Percentiles rank a stretch among this genome's conserved stretches.
Evolutionary conservation across 92 coral and sea anemone species (phyloP).

Genomic region (Heliopora coerulea): DNA sequence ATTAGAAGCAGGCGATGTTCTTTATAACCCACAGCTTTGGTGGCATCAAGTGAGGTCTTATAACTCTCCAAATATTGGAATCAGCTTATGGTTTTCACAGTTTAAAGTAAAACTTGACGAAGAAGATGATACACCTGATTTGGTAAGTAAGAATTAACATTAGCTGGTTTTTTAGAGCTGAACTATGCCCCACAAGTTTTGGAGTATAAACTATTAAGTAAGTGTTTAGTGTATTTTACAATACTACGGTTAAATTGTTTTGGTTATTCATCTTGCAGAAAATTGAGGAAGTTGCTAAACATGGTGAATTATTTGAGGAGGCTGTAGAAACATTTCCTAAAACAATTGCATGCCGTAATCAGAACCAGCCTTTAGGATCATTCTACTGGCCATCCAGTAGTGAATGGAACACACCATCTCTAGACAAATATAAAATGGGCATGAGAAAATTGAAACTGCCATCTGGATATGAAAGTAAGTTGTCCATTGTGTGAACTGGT

Average conservation of each 20-base stretch:
- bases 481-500: background rate
- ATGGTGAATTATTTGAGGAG: slow-evolving; percentile 58
- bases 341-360: slow-evolving; percentile 82
- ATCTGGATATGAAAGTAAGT: slow-evolving; percentile 86
- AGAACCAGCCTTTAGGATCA: slow-evolving; percentile 79
- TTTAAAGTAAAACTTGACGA: slow-evolving; percentile 56
- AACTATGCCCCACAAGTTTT: too few relatives aligned
- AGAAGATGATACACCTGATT: background rate
- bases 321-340: slow-evolving; percentile 68
- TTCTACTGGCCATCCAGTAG: slow-evolving; percentile 62
- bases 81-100: slow-evolving; percentile 88
- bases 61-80: slow-evolving; percentile 92
- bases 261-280: slow-evolving; percentile 6
- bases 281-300: slow-evolving; percentile 54
- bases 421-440: slow-evolving; percentile 48
- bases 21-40: slow-evolving; percentile 93
- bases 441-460: slow-evolving; percentile 53
- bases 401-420: slow-evolving; percentile 58
- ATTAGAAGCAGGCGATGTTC: slow-evolving; percentile 84
- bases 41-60: slow-evolving; percentile 98
- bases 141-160: too few relatives aligned
- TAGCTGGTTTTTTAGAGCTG: too few relatives aligned
- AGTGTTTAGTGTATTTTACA: too few relatives aligned
- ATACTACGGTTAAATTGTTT: too few relatives aligned
- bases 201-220: too few relatives aligned